Base-by-base conservation (phyloP, 2,888 invertebrate species). In the Xestia c-nigrum region DNA sequence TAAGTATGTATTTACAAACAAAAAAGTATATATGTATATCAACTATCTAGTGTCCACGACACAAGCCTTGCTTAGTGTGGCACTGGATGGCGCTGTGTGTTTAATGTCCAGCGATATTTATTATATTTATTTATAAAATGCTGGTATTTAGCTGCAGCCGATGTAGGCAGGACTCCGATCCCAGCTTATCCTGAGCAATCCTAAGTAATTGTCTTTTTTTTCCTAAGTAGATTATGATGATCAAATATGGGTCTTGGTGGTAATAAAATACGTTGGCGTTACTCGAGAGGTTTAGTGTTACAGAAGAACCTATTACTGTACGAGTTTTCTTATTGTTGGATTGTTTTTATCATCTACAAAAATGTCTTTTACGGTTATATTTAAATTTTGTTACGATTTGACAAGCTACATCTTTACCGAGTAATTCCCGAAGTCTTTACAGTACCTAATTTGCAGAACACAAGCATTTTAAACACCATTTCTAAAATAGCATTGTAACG, bases 401-500 rank as follows among this genome's bases (percentile, higher is more conserved):
- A 31, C 1, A 31, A 31, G 31, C 31, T 31, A 31, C 31, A 31
- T 31, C 31, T 31, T 31, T 31, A 31, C 3, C 31, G 31, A 31
- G 31, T 31, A 31, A 31, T 31, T 40, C 40, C 40, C 12, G 38
- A 21, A 63, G 40, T 5, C 21, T 21, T 2, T 5, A 10, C 16
- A 52, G n/a, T 6, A n/a, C n/a, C n/a, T n/a, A 14, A 64, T 40
- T 78, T 4, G 6, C 0, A 47, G 31, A 24, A 47, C 16, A 14
- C 10, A 68, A 50, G 43, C n/a, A 61, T 74, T 85, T 50, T 63
- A 82, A 68, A 55, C 12, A 31, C 38, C 55, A 5, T 57, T 76
- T 73, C n/a, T 63, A 52, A 69, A 61, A 85, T 64, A 46, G 12
- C 40, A 86, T 84, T 77, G 64, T 76, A 63, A 76, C 57, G 7